Evolutionary conservation across 2,113 vertebrate genomes (phyloP).

Genomic region (Thryonomys swinderianus): DNA sequence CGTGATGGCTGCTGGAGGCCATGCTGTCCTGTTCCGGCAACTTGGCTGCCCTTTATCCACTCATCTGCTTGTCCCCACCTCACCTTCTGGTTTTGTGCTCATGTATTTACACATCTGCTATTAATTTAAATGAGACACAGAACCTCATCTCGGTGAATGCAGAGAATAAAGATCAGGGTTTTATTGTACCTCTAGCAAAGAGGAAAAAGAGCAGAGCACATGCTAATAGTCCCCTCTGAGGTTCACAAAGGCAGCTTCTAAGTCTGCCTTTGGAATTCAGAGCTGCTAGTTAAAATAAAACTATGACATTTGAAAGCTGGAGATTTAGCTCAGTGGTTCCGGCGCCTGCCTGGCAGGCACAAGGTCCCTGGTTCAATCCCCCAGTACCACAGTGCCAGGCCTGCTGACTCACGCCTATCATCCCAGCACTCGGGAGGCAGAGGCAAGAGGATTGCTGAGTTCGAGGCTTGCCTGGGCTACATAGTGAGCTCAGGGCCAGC

Average conservation of each 20-base stretch:
- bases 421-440: too few relatives aligned
- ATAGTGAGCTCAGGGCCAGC: too few relatives aligned
- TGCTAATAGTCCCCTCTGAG: fast-evolving
- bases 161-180: background rate
- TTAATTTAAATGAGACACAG: background rate
- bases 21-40: background rate
- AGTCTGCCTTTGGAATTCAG: background rate
- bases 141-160: background rate
- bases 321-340: too few relatives aligned
- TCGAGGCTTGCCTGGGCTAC: too few relatives aligned
- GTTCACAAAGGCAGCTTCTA: background rate
- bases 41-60: background rate
- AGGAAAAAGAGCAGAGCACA: fast-evolving
- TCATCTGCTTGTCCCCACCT: background rate
- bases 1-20: background rate
- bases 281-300: background rate
- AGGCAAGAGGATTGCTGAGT: too few relatives aligned
- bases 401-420: too few relatives aligned
- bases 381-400: too few relatives aligned
- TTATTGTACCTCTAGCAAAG: background rate
- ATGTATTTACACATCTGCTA: background rate
- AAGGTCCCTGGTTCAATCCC: too few relatives aligned
- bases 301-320: too few relatives aligned
- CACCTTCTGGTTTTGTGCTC: background rate
- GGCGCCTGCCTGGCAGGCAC: too few relatives aligned